A percentile compares a stretch with the other conserved stretches of the same genome.
phyloP scores from a whole-genome alignment of 2,888 invertebrate species.

The Nephrotoma appendiculata region DNA sequence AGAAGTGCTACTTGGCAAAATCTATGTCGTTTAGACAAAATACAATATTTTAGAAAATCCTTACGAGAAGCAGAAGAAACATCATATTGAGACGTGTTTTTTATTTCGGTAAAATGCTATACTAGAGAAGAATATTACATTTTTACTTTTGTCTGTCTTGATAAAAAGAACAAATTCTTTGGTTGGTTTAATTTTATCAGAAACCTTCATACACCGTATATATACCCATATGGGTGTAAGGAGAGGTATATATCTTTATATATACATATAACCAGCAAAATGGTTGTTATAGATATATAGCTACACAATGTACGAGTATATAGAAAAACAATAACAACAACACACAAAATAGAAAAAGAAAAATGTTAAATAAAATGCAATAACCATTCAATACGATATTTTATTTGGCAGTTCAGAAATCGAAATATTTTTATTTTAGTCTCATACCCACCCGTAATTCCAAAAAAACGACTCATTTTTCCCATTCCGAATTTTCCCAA shows the following conservation, averaged over 20 bases:
- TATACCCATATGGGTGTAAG: background rate
- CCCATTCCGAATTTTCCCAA: background rate
- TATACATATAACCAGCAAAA: background rate
- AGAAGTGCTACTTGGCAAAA: background rate
- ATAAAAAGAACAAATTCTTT: background rate
- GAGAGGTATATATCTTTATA: background rate
- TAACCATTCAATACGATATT: slow-evolving; percentile 15
- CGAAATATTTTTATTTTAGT: slow-evolving; percentile 9
- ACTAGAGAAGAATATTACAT: background rate
- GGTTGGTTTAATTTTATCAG: background rate
- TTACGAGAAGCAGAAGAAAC: background rate
- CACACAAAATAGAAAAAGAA: background rate
- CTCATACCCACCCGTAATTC: background rate
- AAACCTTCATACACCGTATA: background rate
- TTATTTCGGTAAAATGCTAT: background rate
- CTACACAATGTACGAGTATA: background rate
- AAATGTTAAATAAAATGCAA: slow-evolving; percentile 9
- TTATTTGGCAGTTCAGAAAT: slow-evolving; percentile 14
- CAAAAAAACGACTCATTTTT: background rate
- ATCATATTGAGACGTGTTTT: background rate
- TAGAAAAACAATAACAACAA: background rate
- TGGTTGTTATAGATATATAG: background rate
- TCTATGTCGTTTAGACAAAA: background rate
- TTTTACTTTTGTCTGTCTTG: background rate
- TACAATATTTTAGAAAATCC: background rate